These are phyloP conservation scores for Cosmopolites sordidus DNA, from an alignment of 2,888 invertebrate species.

Conservation along the genomic window DNA sequence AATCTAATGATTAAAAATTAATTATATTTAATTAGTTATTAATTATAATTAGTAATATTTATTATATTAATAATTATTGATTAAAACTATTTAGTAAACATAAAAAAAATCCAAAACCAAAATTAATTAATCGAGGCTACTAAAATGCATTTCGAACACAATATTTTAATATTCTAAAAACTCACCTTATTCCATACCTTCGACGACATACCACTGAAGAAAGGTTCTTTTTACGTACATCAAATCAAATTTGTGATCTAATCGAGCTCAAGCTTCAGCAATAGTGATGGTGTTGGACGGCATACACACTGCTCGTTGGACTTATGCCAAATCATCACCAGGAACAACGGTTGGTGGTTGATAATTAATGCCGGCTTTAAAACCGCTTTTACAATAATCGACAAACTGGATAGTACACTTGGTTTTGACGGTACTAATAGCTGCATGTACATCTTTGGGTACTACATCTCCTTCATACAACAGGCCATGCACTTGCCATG, in stretches of 20 bases:
- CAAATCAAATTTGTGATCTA: constrained; percentile 74
- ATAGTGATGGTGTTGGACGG: constrained; percentile 95
- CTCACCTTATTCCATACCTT: constrained; percentile 82
- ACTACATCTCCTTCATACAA: constrained; percentile 84
- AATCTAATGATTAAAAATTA: too few species aligned
- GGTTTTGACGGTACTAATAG: constrained; percentile 91
- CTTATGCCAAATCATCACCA: constrained; percentile 89
- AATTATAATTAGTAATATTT: too few species aligned
- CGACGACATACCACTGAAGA: constrained; percentile 91
- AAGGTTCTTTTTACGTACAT: constrained; percentile 97
- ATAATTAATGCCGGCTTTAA: constrained; percentile 76
- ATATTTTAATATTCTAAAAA: constrained; percentile 55
- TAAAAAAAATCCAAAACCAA: too few species aligned
- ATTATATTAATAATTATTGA: too few species aligned
- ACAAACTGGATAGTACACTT: too few species aligned
- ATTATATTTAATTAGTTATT: too few species aligned
- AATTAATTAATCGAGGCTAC: too few species aligned
- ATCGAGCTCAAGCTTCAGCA: constrained; percentile 93
- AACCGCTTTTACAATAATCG: constrained; percentile 83
- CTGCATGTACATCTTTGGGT: constrained; percentile 90
- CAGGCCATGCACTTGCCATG: constrained; percentile 93
- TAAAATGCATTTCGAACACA: background rate
- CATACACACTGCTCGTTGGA: constrained; percentile 95
- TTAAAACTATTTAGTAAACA: too few species aligned
- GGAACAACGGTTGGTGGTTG: constrained; percentile 89